Base-by-base conservation (phyloP, 2,888 invertebrate species). In the Pyrgus malvae region DNA sequence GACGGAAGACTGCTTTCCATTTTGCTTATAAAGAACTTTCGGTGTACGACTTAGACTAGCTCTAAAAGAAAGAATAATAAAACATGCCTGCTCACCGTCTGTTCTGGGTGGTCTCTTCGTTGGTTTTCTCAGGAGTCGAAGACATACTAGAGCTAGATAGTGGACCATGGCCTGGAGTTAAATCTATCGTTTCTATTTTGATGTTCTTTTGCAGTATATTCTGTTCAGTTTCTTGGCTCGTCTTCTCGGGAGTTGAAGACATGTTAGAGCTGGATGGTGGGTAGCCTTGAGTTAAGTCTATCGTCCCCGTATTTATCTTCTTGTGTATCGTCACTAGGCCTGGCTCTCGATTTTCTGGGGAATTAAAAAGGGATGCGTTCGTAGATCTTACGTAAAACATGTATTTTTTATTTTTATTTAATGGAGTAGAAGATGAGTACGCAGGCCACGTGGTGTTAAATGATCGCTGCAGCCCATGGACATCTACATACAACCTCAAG, bases 301-400 rank as follows among this genome's bases (percentile, higher is more conserved):
- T 9, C 21, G n/a, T 12, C 4, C 38, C 38, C 1, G 21, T 8
- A 29, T 40, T 49, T 11, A 11, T 25, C 33, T 35, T 50, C 33
- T 50, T 42, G 23, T 50, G 49, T 9, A 49, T 49, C 23, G 49
- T 49, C 14, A 49, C 49, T 11, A 49, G 51, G 4, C 37, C 14
- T 45, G 58, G 3, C n/a, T 33, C 31, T 8, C 11, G 11, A 2
- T 8, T 19, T 4, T 12, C 48, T 48, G 25, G n/a, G n/a, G 5
- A 33, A 45, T 21, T 16, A 17, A 1, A 17, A 33, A 8, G 17
- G 14, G 7, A 4, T 23, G 3, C 8, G 9, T 27, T 8, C 4
- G 27, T 8, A 27, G 27, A 27, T 21, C 21, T 21, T 21, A 21
- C 21, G 21, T n/a, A n/a, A n/a, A n/a, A n/a, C n/a, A n/a, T n/a